A percentile compares a stretch with the other conserved stretches of the same genome.
phyloP scores from a whole-genome alignment of 2,797 vertebrate genomes.

The Bryconaethiops microstoma region DNA sequence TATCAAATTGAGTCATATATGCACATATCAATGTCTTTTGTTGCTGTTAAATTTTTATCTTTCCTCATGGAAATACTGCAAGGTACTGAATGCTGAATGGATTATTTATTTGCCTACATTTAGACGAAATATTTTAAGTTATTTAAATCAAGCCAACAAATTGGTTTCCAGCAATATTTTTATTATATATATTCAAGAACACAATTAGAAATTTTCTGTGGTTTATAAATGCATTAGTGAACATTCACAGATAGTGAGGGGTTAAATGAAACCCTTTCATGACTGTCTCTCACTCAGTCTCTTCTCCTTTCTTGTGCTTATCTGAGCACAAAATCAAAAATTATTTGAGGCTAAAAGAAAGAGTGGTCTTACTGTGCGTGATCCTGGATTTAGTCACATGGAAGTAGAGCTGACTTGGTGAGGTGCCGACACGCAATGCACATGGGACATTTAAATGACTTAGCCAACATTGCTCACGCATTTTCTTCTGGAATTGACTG shows the following conservation, averaged over 20 bases:
- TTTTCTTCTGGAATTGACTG: background rate
- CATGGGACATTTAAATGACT: constrained; percentile 50
- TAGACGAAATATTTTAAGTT: background rate
- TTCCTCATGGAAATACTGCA: too few relatives aligned
- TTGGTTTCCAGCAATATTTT: background rate
- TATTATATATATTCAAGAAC: background rate
- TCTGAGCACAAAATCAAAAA: constrained; percentile 63
- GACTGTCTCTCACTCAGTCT: constrained; percentile 73
- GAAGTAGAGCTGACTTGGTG: constrained; percentile 63
- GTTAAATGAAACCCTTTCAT: constrained; percentile 22
- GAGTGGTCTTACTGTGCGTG: constrained; percentile 59
- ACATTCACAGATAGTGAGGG: background rate
- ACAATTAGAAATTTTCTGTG: background rate
- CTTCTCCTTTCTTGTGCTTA: constrained; percentile 27
- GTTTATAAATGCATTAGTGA: background rate
- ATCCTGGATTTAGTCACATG: constrained; percentile 67
- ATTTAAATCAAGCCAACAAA: background rate
- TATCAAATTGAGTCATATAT: too few relatives aligned
- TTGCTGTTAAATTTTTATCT: background rate
- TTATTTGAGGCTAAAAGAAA: constrained; percentile 51
- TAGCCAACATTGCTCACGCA: background rate
- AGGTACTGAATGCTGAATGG: too few relatives aligned
- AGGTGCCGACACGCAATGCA: constrained; percentile 79
- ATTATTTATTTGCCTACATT: background rate
- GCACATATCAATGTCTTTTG: too few relatives aligned